Evolutionary conservation across 2,113 vertebrate species (phyloP).

Genomic region (Eulacestoma nigropectus): DNA sequence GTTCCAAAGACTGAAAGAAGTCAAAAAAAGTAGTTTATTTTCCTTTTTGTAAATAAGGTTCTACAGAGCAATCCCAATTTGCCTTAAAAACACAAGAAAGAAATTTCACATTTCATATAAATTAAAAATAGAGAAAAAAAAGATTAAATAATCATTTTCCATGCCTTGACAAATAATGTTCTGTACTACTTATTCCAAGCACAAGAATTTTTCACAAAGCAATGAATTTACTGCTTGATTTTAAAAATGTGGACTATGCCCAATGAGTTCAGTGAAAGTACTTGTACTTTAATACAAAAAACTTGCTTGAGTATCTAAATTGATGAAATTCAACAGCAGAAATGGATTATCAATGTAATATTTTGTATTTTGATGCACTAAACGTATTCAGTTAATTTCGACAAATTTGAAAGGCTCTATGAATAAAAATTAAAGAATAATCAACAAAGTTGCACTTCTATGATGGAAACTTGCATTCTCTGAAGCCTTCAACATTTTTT

Average conservation of each 20-base stretch:
- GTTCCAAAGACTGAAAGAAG: conserved; percentile 82
- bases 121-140: neutral
- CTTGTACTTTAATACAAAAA: neutral
- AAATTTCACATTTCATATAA: neutral
- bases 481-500: neutral
- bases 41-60: neutral
- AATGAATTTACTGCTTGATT: neutral
- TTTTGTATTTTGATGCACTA: neutral
- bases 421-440: neutral
- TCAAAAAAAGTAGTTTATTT: neutral
- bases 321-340: neutral
- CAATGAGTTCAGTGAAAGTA: neutral
- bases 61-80: neutral
- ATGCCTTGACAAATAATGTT: neutral
- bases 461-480: neutral
- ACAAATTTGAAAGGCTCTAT: neutral
- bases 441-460: neutral
- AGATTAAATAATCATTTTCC: neutral
- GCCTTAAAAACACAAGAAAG: neutral
- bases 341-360: neutral
- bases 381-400: neutral
- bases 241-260: neutral
- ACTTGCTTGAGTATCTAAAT: neutral
- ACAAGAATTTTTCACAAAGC: neutral
- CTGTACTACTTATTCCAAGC: accelerated